Evolutionary conservation across 53 echinoderm and acorn worm genomes (phyloP).

Genomic region (Zoroaster sp.): DNA sequence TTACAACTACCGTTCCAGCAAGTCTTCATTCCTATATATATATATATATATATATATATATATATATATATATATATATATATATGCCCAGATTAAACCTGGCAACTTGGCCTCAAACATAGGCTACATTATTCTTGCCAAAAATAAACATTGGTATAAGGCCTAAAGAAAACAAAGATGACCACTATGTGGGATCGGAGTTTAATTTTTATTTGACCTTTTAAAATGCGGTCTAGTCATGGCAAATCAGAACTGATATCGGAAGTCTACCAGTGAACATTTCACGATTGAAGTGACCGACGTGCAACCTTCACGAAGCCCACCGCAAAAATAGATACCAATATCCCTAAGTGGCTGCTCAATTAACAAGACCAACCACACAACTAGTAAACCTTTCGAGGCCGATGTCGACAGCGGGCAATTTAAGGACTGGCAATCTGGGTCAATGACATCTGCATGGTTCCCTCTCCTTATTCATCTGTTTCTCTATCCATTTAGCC

Average conservation of each 20-base stretch:
- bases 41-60: too few relatives aligned
- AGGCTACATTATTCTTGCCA: too few relatives aligned
- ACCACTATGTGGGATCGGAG: too few relatives aligned
- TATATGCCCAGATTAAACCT: too few relatives aligned
- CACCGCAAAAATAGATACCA: conserved; percentile 9
- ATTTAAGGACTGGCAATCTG: not conserved
- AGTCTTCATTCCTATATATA: too few relatives aligned
- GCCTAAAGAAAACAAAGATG: too few relatives aligned
- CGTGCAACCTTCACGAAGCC: conserved; percentile 4
- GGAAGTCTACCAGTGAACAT: not conserved
- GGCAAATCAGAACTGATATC: too few relatives aligned
- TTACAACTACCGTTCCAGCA: too few relatives aligned
- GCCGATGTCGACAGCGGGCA: not conserved
- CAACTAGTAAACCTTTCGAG: not conserved
- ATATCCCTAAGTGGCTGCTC: conserved; percentile 28
- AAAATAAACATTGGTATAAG: too few relatives aligned
- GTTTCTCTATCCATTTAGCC: conserved; percentile 9
- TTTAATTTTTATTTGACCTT: too few relatives aligned
- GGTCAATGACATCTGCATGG: conserved; percentile 33
- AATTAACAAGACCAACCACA: conserved; percentile 9
- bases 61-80: too few relatives aligned
- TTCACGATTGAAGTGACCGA: not conserved
- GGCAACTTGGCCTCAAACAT: too few relatives aligned
- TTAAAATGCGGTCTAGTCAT: not conserved
- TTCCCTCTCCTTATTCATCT: conserved; percentile 12